Conservation (phyloP, 2,888 invertebrate genomes). For the Stenchaetothrips biformis region DNA sequence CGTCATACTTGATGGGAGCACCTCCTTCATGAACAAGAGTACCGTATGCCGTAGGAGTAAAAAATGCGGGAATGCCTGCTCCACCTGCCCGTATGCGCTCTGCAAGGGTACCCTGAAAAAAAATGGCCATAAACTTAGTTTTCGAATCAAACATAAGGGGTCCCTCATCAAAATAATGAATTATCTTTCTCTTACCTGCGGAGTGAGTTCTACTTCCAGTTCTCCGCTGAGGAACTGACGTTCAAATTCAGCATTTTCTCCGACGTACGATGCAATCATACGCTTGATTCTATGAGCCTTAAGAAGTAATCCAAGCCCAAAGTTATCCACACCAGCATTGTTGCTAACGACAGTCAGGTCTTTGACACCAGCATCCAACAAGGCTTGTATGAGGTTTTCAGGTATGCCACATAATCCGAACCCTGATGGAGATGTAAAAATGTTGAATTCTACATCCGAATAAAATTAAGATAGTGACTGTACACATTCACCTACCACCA, state of each 20-base stretch:
- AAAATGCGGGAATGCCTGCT: slow-evolving; percentile 97
- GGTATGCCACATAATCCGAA: slow-evolving; percentile 99
- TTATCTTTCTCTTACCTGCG: slow-evolving; percentile 59
- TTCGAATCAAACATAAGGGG: background rate
- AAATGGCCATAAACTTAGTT: background rate
- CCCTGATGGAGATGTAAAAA: slow-evolving; percentile 47
- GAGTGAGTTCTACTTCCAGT: slow-evolving; percentile 77
- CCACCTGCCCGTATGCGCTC: slow-evolving; percentile 95
- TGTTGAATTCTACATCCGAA: slow-evolving; percentile 15
- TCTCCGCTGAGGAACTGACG: slow-evolving; percentile 89
- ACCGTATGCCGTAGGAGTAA: slow-evolving; percentile 92
- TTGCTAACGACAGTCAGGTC: slow-evolving; percentile 89
- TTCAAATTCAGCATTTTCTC: slow-evolving; percentile 97
- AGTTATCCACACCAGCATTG: slow-evolving; percentile 94
- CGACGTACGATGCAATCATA: slow-evolving; percentile 97
- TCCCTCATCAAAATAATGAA: no score
- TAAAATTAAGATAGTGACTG: background rate
- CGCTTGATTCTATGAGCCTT: slow-evolving; percentile 81
- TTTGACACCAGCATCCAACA: slow-evolving; percentile 68
- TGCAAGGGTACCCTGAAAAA: slow-evolving; percentile 78
- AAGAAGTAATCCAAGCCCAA: slow-evolving; percentile 89
- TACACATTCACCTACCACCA: slow-evolving; percentile 60
- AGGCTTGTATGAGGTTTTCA: slow-evolving; percentile 87
- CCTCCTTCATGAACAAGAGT: slow-evolving; percentile 96
- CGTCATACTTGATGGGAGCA: slow-evolving; percentile 87